Evolutionary conservation across 2,797 vertebrate genomes (phyloP).

Genomic region (Luscinia megarhynchos): DNA sequence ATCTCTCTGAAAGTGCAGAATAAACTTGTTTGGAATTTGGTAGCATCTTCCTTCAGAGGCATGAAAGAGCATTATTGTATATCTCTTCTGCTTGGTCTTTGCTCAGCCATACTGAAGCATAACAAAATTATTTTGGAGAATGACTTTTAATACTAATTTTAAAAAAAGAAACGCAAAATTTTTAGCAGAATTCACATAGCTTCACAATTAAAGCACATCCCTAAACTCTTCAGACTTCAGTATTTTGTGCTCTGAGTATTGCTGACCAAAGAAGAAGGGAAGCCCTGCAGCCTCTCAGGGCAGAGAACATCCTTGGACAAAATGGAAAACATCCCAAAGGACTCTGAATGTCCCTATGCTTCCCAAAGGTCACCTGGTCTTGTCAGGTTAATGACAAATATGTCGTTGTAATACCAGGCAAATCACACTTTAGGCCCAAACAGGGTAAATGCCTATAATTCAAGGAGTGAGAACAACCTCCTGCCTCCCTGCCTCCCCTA

Average conservation of each 20-base stretch:
- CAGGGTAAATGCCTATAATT: neutral
- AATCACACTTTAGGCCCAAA: neutral
- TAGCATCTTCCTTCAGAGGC: neutral
- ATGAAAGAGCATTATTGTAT: neutral
- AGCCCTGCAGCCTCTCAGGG: neutral
- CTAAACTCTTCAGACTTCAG: neutral
- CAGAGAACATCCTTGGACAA: neutral
- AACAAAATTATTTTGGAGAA: neutral
- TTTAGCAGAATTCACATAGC: neutral
- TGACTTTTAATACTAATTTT: neutral
- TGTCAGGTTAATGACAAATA: neutral
- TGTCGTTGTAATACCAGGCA: neutral
- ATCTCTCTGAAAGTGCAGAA: neutral
- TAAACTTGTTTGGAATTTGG: neutral
- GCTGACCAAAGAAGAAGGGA: neutral
- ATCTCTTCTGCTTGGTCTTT: neutral
- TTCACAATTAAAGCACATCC: neutral
- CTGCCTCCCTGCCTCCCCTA: neutral
- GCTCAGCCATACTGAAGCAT: neutral
- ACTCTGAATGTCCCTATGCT: fast-evolving
- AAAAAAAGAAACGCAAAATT: neutral
- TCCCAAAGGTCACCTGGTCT: neutral
- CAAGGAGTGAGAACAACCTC: neutral
- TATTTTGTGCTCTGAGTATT: neutral
- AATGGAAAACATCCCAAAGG: neutral